Evolutionary conservation across 2,888 invertebrate genomes (phyloP).

Genomic region (Acutogordius australiensis): DNA sequence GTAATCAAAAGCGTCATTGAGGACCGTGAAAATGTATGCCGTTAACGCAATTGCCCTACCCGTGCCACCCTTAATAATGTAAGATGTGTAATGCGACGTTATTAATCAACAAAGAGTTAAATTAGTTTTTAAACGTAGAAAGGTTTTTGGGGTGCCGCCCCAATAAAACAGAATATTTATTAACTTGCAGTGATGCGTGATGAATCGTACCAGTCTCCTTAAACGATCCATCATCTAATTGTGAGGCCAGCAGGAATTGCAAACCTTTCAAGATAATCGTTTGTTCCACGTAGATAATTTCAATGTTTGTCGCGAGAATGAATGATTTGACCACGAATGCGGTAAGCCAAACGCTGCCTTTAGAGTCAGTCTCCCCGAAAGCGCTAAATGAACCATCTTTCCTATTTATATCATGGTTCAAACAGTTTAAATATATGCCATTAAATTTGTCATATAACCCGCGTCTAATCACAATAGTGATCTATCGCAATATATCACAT

Average conservation of each 20-base stretch:
- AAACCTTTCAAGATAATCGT: background rate
- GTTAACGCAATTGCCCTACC: slow-evolving; percentile 40
- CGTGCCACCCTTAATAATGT: slow-evolving; percentile 30
- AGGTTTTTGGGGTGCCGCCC: too few species aligned
- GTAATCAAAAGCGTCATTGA: slow-evolving; percentile 33
- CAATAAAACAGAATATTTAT: too few species aligned
- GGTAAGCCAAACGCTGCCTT: slow-evolving; percentile 52
- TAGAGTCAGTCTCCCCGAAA: slow-evolving; percentile 39
- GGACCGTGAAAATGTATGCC: slow-evolving; percentile 45
- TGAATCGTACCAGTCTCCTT: slow-evolving; percentile 39
- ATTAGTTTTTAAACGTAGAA: too few species aligned
- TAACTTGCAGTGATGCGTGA: slow-evolving; percentile 35
- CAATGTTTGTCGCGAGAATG: slow-evolving; percentile 32
- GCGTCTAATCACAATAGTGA: too few species aligned
- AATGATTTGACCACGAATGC: slow-evolving; percentile 53
- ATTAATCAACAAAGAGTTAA: too few species aligned
- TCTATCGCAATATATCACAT: too few species aligned
- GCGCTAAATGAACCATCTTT: slow-evolving; percentile 63
- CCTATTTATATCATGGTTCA: too few species aligned
- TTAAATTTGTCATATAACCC: too few species aligned
- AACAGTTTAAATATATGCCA: too few species aligned
- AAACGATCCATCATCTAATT: slow-evolving; percentile 36
- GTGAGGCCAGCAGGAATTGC: background rate
- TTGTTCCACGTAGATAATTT: background rate
- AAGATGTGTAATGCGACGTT: background rate